Evolutionary conservation across 2,113 vertebrate genomes (phyloP), one percentile per base, ranked within the genome.

Genomic region (Daboia siamensis): DNA sequence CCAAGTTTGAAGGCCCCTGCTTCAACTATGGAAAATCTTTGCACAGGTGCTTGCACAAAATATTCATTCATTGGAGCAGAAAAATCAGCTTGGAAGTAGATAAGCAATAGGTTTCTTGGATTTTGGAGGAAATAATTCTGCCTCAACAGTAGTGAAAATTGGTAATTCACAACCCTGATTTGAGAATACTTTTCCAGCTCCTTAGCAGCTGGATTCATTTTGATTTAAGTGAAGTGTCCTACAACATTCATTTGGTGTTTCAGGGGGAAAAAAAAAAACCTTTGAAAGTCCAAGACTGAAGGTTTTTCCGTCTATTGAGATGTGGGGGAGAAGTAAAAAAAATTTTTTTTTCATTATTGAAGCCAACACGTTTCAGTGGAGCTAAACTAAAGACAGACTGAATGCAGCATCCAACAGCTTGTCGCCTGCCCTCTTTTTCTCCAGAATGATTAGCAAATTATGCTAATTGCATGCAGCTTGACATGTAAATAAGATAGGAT

Each of bases 401-500:
- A 85, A 52, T 84, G 69, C 54, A 24, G 6, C n/a, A 11, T 17
- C 26, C 56, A 91, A 48, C 39, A 84, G 52, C 46, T 56, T 87
- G 91, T 84, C 64, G 57, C 91, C 64, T 89, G 91, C 64, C 39
- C 39, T 39, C 52, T 57, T 39, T 55, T 92, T 89, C 44, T 57
- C 59, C 64, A 84, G 56, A 59, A 84, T 51, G 69, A 92, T 89
- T 89, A 89, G 87, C 87, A 92, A 92, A 90, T 92, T 89, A 85
- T 33, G 88, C 85, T 89, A 92, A 89, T 92, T 92, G 88, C 88
- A 52, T 92, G 87, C 91, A 85, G 91, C 87, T 90, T 88, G 84
- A 89, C 59, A 92, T 86, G 55, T 74, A 92, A 85, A 92, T 92
- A n/a, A 61, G 46, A 69, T 57, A 12, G 21, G 12, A 33, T 85